Percentiles rank a stretch among this genome's conserved stretches.
phyloP scores from a whole-genome alignment of 1,140 invertebrate species.

The Phthorimaea operculella region DNA sequence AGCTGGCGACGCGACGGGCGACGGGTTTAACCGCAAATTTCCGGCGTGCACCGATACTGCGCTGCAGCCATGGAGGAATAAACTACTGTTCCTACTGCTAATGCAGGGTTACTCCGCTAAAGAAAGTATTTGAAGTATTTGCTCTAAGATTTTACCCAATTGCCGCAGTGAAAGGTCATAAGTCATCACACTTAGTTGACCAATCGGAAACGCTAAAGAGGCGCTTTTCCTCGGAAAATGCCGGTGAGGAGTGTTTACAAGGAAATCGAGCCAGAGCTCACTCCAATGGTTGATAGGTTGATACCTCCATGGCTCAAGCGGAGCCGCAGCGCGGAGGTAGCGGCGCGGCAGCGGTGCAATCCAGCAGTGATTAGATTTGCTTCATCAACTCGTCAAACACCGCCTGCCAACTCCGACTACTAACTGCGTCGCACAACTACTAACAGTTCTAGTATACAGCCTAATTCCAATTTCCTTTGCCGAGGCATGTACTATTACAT shows the following conservation, averaged over 20 bases:
- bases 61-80: not conserved
- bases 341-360: not conserved
- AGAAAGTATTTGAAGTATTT: too few relatives aligned
- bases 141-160: too few relatives aligned
- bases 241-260: too few relatives aligned
- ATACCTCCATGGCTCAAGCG: not conserved
- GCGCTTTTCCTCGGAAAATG: too few relatives aligned
- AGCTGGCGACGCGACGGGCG: not conserved
- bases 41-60: not conserved
- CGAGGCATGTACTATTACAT: too few relatives aligned
- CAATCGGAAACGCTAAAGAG: too few relatives aligned
- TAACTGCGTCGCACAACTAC: not conserved
- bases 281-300: too few relatives aligned
- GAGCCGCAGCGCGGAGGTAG: not conserved
- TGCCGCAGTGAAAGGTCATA: too few relatives aligned
- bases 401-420: not conserved
- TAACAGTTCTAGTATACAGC: not conserved
- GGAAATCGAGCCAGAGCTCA: too few relatives aligned
- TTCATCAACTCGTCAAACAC: slow-evolving; percentile 5
- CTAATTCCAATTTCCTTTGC: not conserved
- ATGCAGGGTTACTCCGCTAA: too few relatives aligned
- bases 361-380: slow-evolving; percentile 4
- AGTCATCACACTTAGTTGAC: too few relatives aligned
- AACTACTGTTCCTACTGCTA: too few relatives aligned
- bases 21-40: slow-evolving; percentile 5